phyloP scores from a whole-genome alignment of 1,140 invertebrate genomes.

The Sipha flava region DNA sequence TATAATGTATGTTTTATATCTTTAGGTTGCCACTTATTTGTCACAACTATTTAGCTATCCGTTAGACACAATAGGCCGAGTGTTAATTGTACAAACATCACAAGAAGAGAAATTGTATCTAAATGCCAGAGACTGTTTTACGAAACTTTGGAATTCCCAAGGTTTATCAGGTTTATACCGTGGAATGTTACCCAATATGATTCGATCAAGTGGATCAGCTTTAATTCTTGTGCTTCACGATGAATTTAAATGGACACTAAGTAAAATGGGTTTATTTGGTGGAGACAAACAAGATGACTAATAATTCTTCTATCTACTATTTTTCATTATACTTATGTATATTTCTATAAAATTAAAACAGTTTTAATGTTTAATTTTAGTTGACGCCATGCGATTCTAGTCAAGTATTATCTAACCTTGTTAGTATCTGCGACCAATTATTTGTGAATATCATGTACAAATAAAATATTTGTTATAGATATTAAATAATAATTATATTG shows the following conservation, averaged over 20 bases:
- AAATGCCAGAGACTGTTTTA: conserved; percentile 25
- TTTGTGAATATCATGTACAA: conserved; percentile 10
- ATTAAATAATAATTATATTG: conserved; percentile 16
- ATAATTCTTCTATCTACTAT: not conserved
- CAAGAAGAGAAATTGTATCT: conserved; percentile 12
- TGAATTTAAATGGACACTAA: conserved; percentile 19
- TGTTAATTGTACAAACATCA: conserved; percentile 19
- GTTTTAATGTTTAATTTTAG: not conserved
- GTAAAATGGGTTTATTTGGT: conserved; percentile 15
- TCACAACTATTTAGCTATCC: conserved; percentile 24
- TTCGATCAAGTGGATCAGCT: conserved; percentile 7
- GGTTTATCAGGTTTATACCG: conserved; percentile 8
- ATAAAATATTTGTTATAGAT: conserved; percentile 20
- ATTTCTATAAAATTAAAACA: not conserved
- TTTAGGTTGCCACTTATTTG: conserved; percentile 1
- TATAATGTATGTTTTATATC: not conserved
- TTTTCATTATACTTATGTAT: conserved; percentile 6
- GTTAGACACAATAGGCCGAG: not conserved
- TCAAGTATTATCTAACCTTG: conserved; percentile 26
- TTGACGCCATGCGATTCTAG: conserved; percentile 3
- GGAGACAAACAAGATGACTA: not conserved
- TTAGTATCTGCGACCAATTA: conserved; percentile 23
- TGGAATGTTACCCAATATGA: conserved; percentile 20
- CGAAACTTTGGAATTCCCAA: conserved; percentile 13
- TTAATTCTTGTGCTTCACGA: conserved; percentile 18